phyloP scores from a whole-genome alignment of 2,113 vertebrate genomes.

The Rhineura floridana region DNA sequence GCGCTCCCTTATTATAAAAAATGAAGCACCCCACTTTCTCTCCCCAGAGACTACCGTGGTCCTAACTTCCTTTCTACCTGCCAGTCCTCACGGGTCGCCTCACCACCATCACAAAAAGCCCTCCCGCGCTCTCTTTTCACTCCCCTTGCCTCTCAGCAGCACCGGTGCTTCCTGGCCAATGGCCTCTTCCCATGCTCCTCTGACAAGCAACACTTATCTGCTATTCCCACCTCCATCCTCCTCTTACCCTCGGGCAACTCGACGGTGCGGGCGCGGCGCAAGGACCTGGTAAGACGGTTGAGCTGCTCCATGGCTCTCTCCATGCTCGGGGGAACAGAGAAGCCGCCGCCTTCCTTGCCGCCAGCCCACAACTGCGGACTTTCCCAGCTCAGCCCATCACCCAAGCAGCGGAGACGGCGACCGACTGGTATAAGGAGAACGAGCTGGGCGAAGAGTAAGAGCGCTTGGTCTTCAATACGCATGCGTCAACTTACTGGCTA shows the following conservation, averaged over 20 bases:
- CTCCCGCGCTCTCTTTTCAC: accelerated
- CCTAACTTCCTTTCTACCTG: not conserved
- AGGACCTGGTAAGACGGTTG: conserved; percentile 91
- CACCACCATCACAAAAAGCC: not conserved
- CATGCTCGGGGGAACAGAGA: conserved; percentile 82
- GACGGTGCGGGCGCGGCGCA: conserved; percentile 94
- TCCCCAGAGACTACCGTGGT: not conserved
- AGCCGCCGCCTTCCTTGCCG: not conserved
- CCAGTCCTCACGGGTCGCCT: not conserved
- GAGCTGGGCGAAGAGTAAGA: not conserved
- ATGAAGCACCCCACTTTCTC: not conserved
- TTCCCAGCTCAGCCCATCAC: conserved; percentile 56
- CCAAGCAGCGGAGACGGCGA: accelerated
- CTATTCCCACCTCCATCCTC: too few relatives aligned
- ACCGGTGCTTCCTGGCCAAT: not conserved
- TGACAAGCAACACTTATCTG: not conserved
- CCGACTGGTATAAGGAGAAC: not conserved
- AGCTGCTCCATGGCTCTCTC: conserved; percentile 99
- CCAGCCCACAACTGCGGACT: not conserved
- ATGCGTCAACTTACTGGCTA: not conserved
- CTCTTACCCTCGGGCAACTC: conserved; percentile 92
- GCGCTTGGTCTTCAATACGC: not conserved
- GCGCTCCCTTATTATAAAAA: not conserved
- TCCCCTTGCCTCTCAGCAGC: too few relatives aligned
- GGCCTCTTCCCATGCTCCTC: not conserved